These are phyloP conservation scores for Tringa solitaria DNA, from an alignment of 2,113 vertebrate genomes.

Conservation along the genomic window DNA sequence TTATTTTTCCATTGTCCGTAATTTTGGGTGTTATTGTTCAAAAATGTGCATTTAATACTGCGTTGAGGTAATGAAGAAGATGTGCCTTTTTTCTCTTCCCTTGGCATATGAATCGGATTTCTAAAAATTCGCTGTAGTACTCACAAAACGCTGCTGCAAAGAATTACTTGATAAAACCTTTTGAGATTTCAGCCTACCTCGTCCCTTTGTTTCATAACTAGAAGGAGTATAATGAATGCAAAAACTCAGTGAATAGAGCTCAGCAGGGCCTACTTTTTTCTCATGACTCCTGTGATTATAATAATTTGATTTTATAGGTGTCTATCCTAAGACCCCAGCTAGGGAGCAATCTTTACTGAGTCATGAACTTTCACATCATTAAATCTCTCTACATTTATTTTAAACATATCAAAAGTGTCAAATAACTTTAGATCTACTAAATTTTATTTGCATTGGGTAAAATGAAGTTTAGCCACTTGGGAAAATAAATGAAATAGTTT, in stretches of 20 bases:
- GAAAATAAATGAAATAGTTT: background rate
- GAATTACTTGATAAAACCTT: slow-evolving; percentile 57
- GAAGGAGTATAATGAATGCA: slow-evolving; percentile 63
- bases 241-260: slow-evolving; percentile 61
- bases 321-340: slow-evolving; percentile 65
- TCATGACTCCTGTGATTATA: slow-evolving; percentile 68
- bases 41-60: background rate
- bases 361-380: slow-evolving; percentile 75
- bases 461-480: slow-evolving; percentile 16
- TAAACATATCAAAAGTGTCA: slow-evolving; percentile 71
- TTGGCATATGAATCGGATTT: background rate
- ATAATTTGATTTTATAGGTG: slow-evolving; percentile 75
- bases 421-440: slow-evolving; percentile 57
- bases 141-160: slow-evolving; percentile 48
- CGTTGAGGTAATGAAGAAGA: background rate
- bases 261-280: slow-evolving; percentile 48
- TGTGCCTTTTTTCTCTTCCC: background rate
- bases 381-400: slow-evolving; percentile 71
- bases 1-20: background rate
- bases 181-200: slow-evolving; percentile 54
- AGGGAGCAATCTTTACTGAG: slow-evolving; percentile 71
- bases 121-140: slow-evolving; percentile 45
- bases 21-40: background rate
- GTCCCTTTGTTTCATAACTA: slow-evolving; percentile 46
- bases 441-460: slow-evolving; percentile 65